Conservation (phyloP, 2,797 vertebrate species). For the Pseudochirops cupreus region DNA sequence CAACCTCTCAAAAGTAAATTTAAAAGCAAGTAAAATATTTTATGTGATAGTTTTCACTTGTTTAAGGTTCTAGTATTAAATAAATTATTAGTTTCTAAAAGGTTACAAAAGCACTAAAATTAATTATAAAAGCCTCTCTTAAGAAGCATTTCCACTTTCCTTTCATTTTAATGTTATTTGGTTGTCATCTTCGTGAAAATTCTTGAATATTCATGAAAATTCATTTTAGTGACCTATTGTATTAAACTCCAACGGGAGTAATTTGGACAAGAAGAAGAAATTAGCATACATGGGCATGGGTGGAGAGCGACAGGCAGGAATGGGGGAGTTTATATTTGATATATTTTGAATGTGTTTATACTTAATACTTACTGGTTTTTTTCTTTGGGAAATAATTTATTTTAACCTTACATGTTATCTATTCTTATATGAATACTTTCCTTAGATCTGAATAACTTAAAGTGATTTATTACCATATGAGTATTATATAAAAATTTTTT, state of each 20-base stretch:
- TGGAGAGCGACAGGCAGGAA: background rate
- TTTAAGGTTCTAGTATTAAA: background rate
- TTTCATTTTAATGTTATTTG: background rate
- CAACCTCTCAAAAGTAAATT: background rate
- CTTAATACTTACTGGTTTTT: background rate
- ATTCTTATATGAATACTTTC: background rate
- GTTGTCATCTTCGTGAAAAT: background rate
- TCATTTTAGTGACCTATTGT: background rate
- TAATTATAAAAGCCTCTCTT: background rate
- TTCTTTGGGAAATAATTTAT: background rate
- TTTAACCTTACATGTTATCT: background rate
- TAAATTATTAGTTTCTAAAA: background rate
- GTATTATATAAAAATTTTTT: background rate
- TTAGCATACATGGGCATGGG: background rate
- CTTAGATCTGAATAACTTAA: background rate
- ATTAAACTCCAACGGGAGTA: background rate
- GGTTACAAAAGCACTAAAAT: background rate
- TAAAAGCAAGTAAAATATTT: background rate
- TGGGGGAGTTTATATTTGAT: background rate
- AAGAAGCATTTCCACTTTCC: background rate
- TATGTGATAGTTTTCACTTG: background rate
- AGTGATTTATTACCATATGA: background rate
- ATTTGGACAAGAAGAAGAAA: background rate
- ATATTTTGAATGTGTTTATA: background rate
- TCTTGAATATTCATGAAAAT: background rate